phyloP scores from a whole-genome alignment of 2,113 vertebrate genomes.

The Embiotoca jacksoni region DNA sequence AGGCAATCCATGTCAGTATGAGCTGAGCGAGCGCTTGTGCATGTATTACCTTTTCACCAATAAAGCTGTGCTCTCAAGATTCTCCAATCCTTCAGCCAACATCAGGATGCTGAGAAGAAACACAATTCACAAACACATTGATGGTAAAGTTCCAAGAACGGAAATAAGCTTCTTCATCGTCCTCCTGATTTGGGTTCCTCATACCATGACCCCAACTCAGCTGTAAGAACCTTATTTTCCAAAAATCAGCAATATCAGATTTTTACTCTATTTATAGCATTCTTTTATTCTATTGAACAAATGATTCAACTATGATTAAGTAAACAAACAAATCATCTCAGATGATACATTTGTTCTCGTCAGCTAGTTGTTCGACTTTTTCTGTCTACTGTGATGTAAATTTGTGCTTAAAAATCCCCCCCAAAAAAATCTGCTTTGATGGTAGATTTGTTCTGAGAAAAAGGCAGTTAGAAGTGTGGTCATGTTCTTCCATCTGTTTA shows the following conservation, averaged over 20 bases:
- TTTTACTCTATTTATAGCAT: neutral
- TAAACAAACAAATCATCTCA: neutral
- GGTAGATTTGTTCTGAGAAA: neutral
- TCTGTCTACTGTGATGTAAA: neutral
- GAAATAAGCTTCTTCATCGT: slow-evolving; percentile 85
- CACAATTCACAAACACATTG: neutral
- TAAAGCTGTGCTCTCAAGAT: neutral
- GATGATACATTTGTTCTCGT: neutral
- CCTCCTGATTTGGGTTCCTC: slow-evolving; percentile 79
- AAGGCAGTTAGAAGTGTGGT: neutral
- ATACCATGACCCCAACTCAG: slow-evolving; percentile 37
- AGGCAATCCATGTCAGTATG: neutral
- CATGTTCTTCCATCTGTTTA: too few species aligned
- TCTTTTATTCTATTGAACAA: neutral
- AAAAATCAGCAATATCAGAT: neutral
- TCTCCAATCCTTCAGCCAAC: neutral
- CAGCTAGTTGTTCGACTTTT: neutral
- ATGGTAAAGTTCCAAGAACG: slow-evolving; percentile 26
- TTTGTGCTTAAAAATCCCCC: neutral
- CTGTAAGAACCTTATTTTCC: slow-evolving; percentile 63
- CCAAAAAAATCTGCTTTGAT: neutral
- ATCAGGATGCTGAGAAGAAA: neutral
- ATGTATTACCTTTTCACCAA: slow-evolving; percentile 1
- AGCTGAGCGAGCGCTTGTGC: neutral
- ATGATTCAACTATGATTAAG: neutral